Base-by-base conservation (phyloP, 2,888 invertebrate species). In the Netelia virgata region DNA sequence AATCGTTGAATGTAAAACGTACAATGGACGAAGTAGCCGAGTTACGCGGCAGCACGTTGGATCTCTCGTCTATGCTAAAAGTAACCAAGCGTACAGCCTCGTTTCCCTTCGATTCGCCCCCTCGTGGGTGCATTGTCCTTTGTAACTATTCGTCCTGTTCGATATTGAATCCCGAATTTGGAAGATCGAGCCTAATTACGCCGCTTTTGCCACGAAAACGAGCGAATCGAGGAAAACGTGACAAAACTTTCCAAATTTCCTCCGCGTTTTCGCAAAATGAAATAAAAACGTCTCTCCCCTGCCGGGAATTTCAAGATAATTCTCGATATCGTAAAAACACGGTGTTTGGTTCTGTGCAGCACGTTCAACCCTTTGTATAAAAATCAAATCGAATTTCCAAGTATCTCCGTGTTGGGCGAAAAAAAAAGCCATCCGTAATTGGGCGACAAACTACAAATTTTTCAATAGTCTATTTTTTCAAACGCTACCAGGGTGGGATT, bases 1-100 rank as follows among this genome's bases (percentile, higher is more conserved):
- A 91, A 91, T 91, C 89, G 90, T 74, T 90, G 90, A 91, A 91
- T 91, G 87, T 88, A 90, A 88, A 90, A 88, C 89, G 86, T 89
- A 91, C 92, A 91, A 91, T 90, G 88, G 88, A 59, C 66, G 84
- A 79, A 78, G 86, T 50, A 68, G 53, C 73, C 53, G 68, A 20
- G 41, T 72, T 57, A 57, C 70, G 57, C 70, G n/a, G 66, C 28
- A 74, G 66, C 75, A 59, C 68, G 53, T 77, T 63, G 50, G 63
- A 73, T 84, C 72, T 82, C 75, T 72, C 72, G 72, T 77, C 55
- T 70, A 77, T 73, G 61, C 61, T 72, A 59, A 77, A 77, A 86
- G 82, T 86, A 84, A 77, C 82, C 84, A 59, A 82, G 82, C 86
- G 72, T 68, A 36, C 43, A 73, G 41, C 18, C 68, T 36, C 28